phyloP scores from a whole-genome alignment of 2,888 invertebrate genomes.

The Anorthoa munda region DNA sequence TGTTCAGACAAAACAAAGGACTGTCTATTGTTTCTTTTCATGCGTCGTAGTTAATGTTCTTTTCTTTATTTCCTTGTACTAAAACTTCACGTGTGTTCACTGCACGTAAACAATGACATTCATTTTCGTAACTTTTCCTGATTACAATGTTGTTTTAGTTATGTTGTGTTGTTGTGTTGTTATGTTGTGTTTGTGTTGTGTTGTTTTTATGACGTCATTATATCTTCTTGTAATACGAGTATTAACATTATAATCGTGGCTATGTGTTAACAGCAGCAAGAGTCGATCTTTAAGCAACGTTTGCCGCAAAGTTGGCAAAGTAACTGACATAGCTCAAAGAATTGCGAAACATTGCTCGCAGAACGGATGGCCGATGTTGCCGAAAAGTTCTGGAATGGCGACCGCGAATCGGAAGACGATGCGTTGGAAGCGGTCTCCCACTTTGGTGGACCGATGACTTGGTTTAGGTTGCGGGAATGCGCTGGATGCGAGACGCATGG shows the following conservation, averaged over 20 bases:
- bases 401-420: no score
- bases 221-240: neutral
- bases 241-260: neutral
- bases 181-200: no score
- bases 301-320: neutral
- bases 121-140: constrained; percentile 6
- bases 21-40: constrained; percentile 4
- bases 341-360: no score
- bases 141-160: constrained; percentile 4
- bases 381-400: no score
- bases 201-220: neutral
- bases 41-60: neutral
- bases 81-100: constrained; percentile 6
- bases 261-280: neutral
- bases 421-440: no score
- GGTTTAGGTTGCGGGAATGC: no score
- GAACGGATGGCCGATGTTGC: no score
- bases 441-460: no score
- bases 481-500: no score
- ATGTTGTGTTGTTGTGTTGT: no score
- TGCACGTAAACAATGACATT: constrained; percentile 9
- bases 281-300: neutral
- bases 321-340: no score
- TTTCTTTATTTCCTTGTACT: neutral
- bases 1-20: neutral